Evolutionary conservation across 2,797 vertebrate genomes (phyloP).

Genomic region (Rhodeus uyekii): DNA sequence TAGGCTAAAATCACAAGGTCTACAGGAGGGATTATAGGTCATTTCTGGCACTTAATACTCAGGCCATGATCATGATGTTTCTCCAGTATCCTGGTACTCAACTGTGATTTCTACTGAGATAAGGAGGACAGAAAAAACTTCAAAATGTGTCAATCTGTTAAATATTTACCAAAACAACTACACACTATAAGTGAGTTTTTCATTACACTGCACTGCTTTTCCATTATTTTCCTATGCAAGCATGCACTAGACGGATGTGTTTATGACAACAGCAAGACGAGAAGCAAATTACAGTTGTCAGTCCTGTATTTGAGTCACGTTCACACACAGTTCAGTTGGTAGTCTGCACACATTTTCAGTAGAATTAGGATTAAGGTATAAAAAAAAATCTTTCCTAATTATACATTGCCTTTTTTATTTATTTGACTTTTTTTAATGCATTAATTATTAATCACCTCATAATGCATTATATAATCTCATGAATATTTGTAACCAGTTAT

Average conservation of each 20-base stretch:
- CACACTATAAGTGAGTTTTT: background rate
- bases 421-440: too few species aligned
- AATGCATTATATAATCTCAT: background rate
- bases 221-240: background rate
- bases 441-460: background rate
- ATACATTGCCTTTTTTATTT: too few species aligned
- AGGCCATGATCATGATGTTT: background rate
- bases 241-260: background rate
- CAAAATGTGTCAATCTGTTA: background rate
- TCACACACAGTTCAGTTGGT: too few species aligned
- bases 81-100: background rate
- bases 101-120: background rate
- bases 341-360: too few species aligned
- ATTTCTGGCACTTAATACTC: background rate
- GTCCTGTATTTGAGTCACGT: too few species aligned
- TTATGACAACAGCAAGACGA: too few species aligned
- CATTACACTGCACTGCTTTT: background rate
- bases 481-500: background rate
- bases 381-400: too few species aligned
- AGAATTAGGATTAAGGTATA: too few species aligned
- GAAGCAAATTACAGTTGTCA: too few species aligned
- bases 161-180: background rate
- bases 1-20: constrained; percentile 26
- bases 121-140: background rate
- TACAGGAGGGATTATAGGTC: constrained; percentile 26